phyloP scores from a whole-genome alignment of 1,140 invertebrate species.

The Lysiphlebus fabarum region DNA sequence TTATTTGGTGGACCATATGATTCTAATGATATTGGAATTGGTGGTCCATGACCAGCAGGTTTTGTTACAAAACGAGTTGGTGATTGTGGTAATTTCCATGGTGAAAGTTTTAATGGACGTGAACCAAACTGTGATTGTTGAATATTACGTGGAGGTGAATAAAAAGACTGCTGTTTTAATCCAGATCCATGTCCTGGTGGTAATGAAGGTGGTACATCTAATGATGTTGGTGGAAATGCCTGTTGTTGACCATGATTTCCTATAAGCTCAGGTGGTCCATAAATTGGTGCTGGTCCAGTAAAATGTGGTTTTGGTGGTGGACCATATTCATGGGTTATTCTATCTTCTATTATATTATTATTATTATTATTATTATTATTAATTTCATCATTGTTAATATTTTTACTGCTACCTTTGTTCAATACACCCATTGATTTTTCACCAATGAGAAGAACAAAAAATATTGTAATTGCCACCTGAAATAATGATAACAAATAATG shows the following conservation, averaged over 20 bases:
- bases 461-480: slow-evolving; percentile 37
- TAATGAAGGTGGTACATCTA: slow-evolving; percentile 46
- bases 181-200: slow-evolving; percentile 47
- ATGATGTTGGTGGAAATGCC: slow-evolving; percentile 45
- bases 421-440: slow-evolving; percentile 38
- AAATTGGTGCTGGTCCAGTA: slow-evolving; percentile 46
- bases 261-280: slow-evolving; percentile 47
- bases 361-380: slow-evolving; percentile 27
- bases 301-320: slow-evolving; percentile 34
- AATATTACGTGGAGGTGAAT: slow-evolving; percentile 48
- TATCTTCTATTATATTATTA: slow-evolving; percentile 38
- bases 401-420: slow-evolving; percentile 36
- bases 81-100: slow-evolving; percentile 43
- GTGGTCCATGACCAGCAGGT: slow-evolving; percentile 38
- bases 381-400: slow-evolving; percentile 20
- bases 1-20: slow-evolving; percentile 47
- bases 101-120: slow-evolving; percentile 39
- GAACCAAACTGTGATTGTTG: slow-evolving; percentile 37
- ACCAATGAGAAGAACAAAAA: slow-evolving; percentile 38
- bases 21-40: slow-evolving; percentile 45
- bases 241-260: slow-evolving; percentile 48
- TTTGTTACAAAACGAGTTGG: slow-evolving; percentile 37
- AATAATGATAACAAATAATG: slow-evolving; percentile 33
- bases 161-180: slow-evolving; percentile 44
- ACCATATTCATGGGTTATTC: slow-evolving; percentile 48